Base-by-base conservation (phyloP, 2,797 vertebrate species). In the Aphelocoma californica region DNA sequence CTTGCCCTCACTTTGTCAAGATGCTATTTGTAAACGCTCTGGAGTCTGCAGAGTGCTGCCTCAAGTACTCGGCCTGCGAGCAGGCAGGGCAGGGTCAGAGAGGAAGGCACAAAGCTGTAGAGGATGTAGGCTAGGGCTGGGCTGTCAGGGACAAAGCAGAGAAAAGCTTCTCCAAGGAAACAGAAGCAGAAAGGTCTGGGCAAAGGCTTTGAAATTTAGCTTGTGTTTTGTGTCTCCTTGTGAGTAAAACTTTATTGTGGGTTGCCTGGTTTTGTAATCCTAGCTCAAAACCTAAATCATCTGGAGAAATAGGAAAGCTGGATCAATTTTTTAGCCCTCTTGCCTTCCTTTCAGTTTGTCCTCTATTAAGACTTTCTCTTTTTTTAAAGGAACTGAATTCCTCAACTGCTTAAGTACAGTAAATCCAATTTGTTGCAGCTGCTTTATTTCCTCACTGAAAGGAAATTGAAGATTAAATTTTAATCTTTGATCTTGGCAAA, bases 361-460 rank as follows among this genome's bases (percentile, higher is more conserved):
- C 14, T 86, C 47, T 86, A 86, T 19, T 40, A 73, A 81, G 51
- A 6, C 14, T 36, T 51, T 32, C 24, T n/a, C 24, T 40, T 70
- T 42, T 87, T 58, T 51, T 18, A n/a, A 78, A 62, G 69, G 81
- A 87, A 44, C n/a, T 14, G 57, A 65, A 72, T 92, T 84, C 71
- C 60, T 93, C 48, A 58, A 32, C 70, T 70, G 23, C 14, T 2
- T 80, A 90, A 91, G 64, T 89, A 78, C 34, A 54, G 45, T 58
- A 92, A 94, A 96, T 85, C 84, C 67, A 74, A 71, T 95, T 89
- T 82, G 34, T 65, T 85, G 34, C 54, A 81, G 36, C 83, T 93
- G 19, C 88, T 86, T 86, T 95, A 84, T 75, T 93, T 95, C 79
- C 54, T 88, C 44, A 29, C 66, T 81, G 51, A 88, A 88, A 84